phyloP scores from a whole-genome alignment of 2,113 vertebrate species.

The Silurus meridionalis region DNA sequence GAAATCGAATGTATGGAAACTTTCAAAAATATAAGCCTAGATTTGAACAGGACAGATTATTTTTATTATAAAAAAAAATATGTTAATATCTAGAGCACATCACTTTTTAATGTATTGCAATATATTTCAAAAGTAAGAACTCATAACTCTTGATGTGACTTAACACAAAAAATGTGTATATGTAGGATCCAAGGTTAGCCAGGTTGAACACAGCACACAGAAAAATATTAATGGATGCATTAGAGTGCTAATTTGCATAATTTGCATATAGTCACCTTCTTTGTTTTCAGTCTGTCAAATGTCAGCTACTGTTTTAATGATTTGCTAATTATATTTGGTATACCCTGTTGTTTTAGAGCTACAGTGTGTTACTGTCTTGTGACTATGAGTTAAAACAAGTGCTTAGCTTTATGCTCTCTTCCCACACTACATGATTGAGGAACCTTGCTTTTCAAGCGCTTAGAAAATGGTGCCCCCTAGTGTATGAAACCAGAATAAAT shows the following conservation, averaged over 20 bases:
- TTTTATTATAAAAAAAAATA: not conserved
- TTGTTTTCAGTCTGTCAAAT: not conserved
- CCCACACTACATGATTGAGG: not conserved
- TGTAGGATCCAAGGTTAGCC: not conserved
- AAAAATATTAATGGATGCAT: not conserved
- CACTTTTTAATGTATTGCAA: not conserved
- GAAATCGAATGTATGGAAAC: not conserved
- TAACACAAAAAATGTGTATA: not conserved
- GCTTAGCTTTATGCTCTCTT: not conserved
- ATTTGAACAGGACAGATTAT: not conserved
- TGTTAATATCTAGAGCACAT: not conserved
- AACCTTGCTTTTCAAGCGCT: not conserved
- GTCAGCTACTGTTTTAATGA: not conserved
- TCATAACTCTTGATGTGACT: not conserved
- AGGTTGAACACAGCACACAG: not conserved
- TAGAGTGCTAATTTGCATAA: not conserved
- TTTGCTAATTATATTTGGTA: not conserved
- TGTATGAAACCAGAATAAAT: conserved; percentile 16
- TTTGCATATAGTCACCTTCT: conserved; percentile 1
- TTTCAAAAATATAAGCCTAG: not conserved
- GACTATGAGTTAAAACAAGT: not conserved
- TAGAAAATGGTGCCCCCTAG: conserved; percentile 29
- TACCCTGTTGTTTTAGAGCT: not conserved
- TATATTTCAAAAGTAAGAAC: not conserved
- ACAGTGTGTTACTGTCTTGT: not conserved